Base-by-base conservation (phyloP, 2,113 vertebrate species). In the Oxygymnocypris stewartii region DNA sequence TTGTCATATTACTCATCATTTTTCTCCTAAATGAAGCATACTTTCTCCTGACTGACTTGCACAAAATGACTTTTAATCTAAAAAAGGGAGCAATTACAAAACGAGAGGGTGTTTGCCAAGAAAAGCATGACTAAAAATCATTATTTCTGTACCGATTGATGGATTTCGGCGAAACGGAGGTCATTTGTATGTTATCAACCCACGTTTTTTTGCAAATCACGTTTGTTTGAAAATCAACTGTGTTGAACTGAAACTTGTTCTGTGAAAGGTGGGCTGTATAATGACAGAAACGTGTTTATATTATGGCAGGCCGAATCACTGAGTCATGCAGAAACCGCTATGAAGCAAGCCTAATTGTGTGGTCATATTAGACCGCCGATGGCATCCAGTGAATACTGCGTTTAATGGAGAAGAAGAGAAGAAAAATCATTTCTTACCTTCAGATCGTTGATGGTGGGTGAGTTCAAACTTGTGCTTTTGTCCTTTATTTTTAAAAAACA, bases 1-100 rank as follows among this genome's bases (percentile, higher is more conserved):
- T 69, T 80, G 80, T 85, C 67, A 82, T 88, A 92, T 94, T 93
- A 93, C 89, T 94, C 93, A 94, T 92, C 93, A 93, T 79, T 90
- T 92, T 92, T 92, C 85, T 84, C 63, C 87, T 76, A 71, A 91
- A 89, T 11, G n/a, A 69, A 69, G 79, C 59, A 12, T 4, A 85
- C 84, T 87, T 83, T 82, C 83, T 82, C 44, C 61, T 79, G 81
- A 87, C 87, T 87, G 88, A 85, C 84, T 84, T 42, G 77, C 79
- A 84, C 51, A 89, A 80, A 85, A 85, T 93, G 93, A 94, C 89
- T 93, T 92, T 89, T 28, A 59, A 14, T 87, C 49, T 78, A 23
- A 78, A 82, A 40, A 61, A 75, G 78, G 28, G 35, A 47, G 25
- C 49, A 37, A 84, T 75, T 76, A 13, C 40, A 61, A 84, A 87